Percentiles rank a stretch among this genome's conserved stretches.
These are phyloP conservation scores for Vulpes vulpes DNA, from an alignment of 2,113 vertebrate species.

Conservation along the genomic window DNA sequence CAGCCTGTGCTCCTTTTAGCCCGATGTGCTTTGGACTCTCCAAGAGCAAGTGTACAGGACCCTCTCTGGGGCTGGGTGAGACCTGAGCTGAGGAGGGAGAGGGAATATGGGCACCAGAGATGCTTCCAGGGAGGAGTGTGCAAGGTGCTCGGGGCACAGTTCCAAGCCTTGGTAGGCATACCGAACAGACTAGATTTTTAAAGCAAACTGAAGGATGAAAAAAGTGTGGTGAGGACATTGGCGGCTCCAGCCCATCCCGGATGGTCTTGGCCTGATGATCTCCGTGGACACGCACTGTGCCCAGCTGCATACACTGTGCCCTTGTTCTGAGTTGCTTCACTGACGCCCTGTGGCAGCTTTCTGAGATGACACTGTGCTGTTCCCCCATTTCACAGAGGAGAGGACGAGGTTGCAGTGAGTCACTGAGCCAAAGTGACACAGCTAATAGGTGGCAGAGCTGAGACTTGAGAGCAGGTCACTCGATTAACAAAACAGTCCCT, in stretches of 20 bases:
- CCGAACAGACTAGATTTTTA: not conserved
- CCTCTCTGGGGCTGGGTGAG: not conserved
- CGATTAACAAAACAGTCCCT: not conserved
- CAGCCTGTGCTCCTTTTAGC: not conserved
- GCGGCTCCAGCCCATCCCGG: not conserved
- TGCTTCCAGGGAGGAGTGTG: not conserved
- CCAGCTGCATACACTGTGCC: too few relatives aligned
- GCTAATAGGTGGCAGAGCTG: not conserved
- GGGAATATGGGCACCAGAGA: not conserved
- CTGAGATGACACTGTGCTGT: not conserved
- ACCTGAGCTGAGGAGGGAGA: not conserved
- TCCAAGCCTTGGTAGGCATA: not conserved
- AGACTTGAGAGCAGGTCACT: not conserved
- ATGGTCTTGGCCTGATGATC: not conserved
- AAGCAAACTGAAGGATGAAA: not conserved
- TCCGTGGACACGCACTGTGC: rapidly evolving
- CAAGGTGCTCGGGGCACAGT: too few relatives aligned
- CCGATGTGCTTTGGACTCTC: not conserved
- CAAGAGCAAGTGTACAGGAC: not conserved
- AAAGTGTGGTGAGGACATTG: rapidly evolving
- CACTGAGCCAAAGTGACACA: not conserved
- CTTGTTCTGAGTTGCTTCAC: not conserved
- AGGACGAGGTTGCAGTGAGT: not conserved
- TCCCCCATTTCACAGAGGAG: not conserved
- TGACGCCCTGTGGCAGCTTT: not conserved